Conservation (phyloP, 2,888 invertebrate species). For the Hydriomena furcata region DNA sequence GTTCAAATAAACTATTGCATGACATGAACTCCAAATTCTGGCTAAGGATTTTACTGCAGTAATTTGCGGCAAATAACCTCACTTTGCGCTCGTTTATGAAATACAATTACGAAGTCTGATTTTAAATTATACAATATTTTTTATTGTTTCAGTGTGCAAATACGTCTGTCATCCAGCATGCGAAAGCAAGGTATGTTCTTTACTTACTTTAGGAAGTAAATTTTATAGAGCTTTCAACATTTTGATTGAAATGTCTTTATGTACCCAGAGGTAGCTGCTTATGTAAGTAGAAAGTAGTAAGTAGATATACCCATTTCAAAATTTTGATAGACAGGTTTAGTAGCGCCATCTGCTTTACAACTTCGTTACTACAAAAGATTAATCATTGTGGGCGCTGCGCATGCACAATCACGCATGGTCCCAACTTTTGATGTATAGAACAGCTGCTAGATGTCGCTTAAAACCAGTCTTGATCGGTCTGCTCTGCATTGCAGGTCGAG, state of each 20-base stretch:
- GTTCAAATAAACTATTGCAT: conserved; percentile 26
- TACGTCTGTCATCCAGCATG: conserved; percentile 91
- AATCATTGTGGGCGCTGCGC: conserved; percentile 33
- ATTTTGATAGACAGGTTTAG: conserved; percentile 12
- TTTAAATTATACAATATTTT: conserved; percentile 31
- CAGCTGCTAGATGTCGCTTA: conserved; percentile 52
- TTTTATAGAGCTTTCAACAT: too few species aligned
- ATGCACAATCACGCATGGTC: conserved; percentile 34
- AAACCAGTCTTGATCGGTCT: conserved; percentile 1
- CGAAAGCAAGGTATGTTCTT: conserved; percentile 88
- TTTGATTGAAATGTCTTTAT: too few species aligned
- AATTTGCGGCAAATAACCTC: conserved; percentile 10
- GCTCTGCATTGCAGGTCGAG: not conserved
- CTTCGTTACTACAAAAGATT: conserved; percentile 25
- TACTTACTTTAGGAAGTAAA: not conserved
- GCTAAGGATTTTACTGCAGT: conserved; percentile 10
- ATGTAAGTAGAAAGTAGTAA: too few species aligned
- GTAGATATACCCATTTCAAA: too few species aligned
- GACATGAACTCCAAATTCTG: conserved; percentile 11
- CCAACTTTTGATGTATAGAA: conserved; percentile 26
- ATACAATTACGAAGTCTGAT: not conserved
- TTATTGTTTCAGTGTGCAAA: conserved; percentile 90
- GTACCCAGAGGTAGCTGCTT: too few species aligned
- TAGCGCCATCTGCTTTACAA: conserved; percentile 44
- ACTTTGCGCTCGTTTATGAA: conserved; percentile 1